These are phyloP conservation scores for Mohoua ochrocephala DNA, from an alignment of 2,113 vertebrate species.

Conservation along the genomic window DNA sequence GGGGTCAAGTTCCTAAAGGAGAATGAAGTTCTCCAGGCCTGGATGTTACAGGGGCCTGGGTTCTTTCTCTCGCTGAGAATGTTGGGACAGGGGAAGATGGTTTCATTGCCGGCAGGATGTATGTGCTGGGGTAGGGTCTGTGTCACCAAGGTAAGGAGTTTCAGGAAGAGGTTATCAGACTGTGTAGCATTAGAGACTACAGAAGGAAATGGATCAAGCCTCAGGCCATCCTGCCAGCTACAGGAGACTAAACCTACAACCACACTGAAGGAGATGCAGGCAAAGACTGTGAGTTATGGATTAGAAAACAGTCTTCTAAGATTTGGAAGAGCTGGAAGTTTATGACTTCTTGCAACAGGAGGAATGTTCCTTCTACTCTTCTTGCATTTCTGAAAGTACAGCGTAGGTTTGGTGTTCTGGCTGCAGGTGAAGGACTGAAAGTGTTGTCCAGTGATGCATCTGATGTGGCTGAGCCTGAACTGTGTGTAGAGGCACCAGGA, in stretches of 20 bases:
- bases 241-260: background rate
- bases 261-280: background rate
- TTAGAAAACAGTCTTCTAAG: background rate
- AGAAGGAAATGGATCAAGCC: background rate
- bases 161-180: background rate
- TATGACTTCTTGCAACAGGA: background rate
- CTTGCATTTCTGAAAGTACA: background rate
- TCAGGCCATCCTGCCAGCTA: background rate
- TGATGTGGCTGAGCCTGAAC: background rate
- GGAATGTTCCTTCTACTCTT: background rate
- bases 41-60: background rate
- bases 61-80: background rate
- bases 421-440: background rate
- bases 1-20: background rate
- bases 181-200: background rate
- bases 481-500: background rate
- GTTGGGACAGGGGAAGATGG: background rate
- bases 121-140: background rate
- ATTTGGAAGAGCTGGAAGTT: background rate
- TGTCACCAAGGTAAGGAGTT: background rate
- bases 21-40: background rate
- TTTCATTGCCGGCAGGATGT: background rate
- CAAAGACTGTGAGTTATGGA: background rate
- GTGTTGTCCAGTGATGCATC: background rate
- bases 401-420: background rate